These are phyloP conservation scores for Hesperophylax magnus DNA, from an alignment of 1,140 invertebrate genomes.

Conservation along the genomic window DNA sequence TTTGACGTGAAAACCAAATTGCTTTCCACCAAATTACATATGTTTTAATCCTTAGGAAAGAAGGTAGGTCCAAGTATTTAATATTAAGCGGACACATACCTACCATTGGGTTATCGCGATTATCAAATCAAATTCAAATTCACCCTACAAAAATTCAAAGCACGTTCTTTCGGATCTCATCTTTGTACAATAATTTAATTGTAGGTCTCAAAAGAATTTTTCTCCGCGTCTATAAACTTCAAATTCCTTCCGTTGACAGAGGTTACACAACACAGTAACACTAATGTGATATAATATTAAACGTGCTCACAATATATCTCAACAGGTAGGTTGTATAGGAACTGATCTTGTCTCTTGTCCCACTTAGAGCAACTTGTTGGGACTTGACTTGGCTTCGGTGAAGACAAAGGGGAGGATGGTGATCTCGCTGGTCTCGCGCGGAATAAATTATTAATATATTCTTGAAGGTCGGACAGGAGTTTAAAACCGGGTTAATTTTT, in stretches of 20 bases:
- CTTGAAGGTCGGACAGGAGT: neutral
- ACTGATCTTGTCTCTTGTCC: constrained; percentile 5
- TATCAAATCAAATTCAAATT: too few species aligned
- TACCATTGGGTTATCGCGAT: too few species aligned
- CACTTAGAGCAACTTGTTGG: constrained; percentile 20
- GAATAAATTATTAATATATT: neutral
- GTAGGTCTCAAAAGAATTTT: neutral
- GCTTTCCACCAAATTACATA: too few species aligned
- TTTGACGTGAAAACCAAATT: too few species aligned
- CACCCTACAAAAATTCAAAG: neutral
- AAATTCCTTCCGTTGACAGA: constrained; percentile 11
- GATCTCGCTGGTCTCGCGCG: constrained; percentile 4
- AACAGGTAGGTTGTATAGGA: too few species aligned
- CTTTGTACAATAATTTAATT: too few species aligned
- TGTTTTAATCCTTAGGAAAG: too few species aligned
- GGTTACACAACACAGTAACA: neutral
- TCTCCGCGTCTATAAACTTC: neutral
- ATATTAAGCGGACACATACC: too few species aligned
- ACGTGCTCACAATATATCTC: neutral
- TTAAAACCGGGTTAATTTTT: neutral
- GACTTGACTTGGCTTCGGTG: constrained; percentile 4
- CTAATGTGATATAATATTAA: neutral
- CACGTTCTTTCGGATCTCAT: neutral
- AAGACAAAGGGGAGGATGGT: constrained; percentile 10
- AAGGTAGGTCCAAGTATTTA: too few species aligned